Base-by-base conservation (phyloP, 2,888 invertebrate species). In the Petrophora chlorosata region DNA sequence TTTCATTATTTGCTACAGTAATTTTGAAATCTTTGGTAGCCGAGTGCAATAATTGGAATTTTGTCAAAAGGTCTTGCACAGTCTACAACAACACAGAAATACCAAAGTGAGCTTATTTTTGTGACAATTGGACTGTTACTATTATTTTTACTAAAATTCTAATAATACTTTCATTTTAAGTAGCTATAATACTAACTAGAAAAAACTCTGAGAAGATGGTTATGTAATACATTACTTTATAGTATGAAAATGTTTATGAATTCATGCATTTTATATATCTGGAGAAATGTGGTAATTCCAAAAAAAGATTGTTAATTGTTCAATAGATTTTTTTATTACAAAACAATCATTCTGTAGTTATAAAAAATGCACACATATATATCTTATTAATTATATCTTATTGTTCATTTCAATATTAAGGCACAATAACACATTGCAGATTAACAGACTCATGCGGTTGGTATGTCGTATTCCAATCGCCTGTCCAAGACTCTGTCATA, bases 391-490 rank as follows among this genome's bases (percentile, higher is more conserved):
- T n/a, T n/a, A n/a, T n/a, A n/a, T n/a, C n/a, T 7, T 19, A 7
- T 2, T 19, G 1, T 1, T 19, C 7, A 19, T 5, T 19, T 4
- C 7, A 5, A 7, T 19, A 19, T 7, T 19, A 5, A 19, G 5
- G 19, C 2, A 19, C n/a, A 19, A 5, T 2, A 9, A 17, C 17
- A 9, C 5, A 36, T 61, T 67, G 3, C 69, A 91, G 98, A 74
- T 93, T 99, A 73, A 98, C 98, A 83, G 99, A 99, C 82, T 97
- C 98, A 0, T 96, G 96, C 61, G 99, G 99, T 3, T 99, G 99
- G 99, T 97, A 98, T 74, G 94, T 96, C 68, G 95, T 96, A 5
- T 99, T 98, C 86, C 97, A 97, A 43, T 98, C 98, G 56, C 96
- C 98, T 0, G 95, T 97, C 56, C 96, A 98, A 72, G 97, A 98